phyloP scores from a whole-genome alignment of 1,140 invertebrate genomes.

The Camponotus pennsylvanicus region DNA sequence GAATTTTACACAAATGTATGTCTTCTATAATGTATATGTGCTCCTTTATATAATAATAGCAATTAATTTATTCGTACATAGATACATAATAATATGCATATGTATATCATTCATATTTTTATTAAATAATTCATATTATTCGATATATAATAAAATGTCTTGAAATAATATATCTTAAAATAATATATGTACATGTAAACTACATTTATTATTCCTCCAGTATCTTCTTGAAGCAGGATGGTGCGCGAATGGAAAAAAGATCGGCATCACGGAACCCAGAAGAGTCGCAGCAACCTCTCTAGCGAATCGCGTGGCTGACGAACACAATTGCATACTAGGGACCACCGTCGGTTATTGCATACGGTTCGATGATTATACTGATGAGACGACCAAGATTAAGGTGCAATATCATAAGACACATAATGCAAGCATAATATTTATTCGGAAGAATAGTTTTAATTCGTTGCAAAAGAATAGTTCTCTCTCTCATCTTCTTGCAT shows the following conservation, averaged over 20 bases:
- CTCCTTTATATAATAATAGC: neutral
- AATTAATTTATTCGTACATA: neutral
- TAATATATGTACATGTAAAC: conserved; percentile 65
- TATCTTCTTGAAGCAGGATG: conserved; percentile 97
- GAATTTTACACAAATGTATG: conserved; percentile 9
- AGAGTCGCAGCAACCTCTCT: conserved; percentile 96
- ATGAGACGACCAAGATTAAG: conserved; percentile 93
- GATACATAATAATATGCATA: neutral
- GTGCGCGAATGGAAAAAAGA: conserved; percentile 89
- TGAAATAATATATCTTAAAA: neutral
- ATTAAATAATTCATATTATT: neutral
- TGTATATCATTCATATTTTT: neutral
- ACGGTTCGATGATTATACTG: conserved; percentile 94
- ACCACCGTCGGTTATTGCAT: conserved; percentile 97
- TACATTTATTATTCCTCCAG: conserved; percentile 84
- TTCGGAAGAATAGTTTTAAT: neutral
- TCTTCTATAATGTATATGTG: neutral
- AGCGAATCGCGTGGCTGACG: conserved; percentile 96
- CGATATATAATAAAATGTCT: neutral
- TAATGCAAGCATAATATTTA: neutral
- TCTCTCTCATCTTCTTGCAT: neutral
- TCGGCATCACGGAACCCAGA: conserved; percentile 97
- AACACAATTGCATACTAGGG: conserved; percentile 92
- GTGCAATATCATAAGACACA: conserved; percentile 83
- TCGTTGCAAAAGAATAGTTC: neutral